phyloP scores from a whole-genome alignment of 1,140 invertebrate genomes.

The Chironomus striatipennis region DNA sequence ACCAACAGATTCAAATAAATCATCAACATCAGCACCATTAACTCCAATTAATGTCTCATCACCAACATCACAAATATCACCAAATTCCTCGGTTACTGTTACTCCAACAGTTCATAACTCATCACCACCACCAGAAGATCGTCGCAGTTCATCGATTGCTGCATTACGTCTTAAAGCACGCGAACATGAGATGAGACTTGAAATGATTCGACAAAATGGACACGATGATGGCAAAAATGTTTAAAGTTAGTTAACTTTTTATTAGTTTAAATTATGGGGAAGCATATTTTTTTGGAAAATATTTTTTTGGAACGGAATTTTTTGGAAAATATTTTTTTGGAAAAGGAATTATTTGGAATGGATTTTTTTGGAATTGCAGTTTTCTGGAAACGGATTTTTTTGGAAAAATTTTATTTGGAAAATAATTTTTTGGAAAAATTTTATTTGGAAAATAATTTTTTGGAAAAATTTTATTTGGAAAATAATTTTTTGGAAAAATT shows the following conservation, averaged over 20 bases:
- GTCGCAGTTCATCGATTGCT: slow-evolving; percentile 81
- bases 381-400: too few relatives aligned
- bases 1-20: slow-evolving; percentile 31
- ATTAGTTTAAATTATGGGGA: too few relatives aligned
- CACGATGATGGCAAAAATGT: slow-evolving; percentile 63
- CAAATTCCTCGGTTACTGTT: slow-evolving; percentile 32
- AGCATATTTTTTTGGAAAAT: too few relatives aligned
- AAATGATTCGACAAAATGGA: slow-evolving; percentile 71
- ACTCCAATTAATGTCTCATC: slow-evolving; percentile 30
- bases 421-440: too few relatives aligned
- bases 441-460: too few relatives aligned
- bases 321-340: too few relatives aligned
- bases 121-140: slow-evolving; percentile 56
- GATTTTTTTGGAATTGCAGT: too few relatives aligned
- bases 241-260: background rate
- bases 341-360: too few relatives aligned
- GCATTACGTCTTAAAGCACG: slow-evolving; percentile 81
- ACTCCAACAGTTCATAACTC: slow-evolving; percentile 31
- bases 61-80: slow-evolving; percentile 29
- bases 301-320: too few relatives aligned
- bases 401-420: too few relatives aligned
- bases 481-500: too few relatives aligned
- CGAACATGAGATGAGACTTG: slow-evolving; percentile 81
- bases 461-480: too few relatives aligned
- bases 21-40: slow-evolving; percentile 38